A percentile compares a stretch with the other conserved stretches of the same genome.
Conservation (phyloP, 1,140 invertebrate genomes). For the Amyelois transitella region DNA sequence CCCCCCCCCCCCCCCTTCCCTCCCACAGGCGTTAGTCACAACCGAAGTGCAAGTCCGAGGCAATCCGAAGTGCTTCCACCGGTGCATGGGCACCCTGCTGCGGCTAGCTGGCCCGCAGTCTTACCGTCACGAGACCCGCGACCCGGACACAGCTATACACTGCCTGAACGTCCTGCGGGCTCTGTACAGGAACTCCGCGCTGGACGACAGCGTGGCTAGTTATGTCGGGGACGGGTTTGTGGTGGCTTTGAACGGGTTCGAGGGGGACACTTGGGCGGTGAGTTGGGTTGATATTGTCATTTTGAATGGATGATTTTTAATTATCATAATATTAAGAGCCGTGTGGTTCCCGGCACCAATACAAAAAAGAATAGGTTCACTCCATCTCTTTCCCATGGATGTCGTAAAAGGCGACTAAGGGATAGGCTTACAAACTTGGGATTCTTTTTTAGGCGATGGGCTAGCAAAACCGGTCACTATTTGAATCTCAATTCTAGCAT, state of each 20-base stretch:
- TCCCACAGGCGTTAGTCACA: conserved; percentile 80
- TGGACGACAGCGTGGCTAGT: conserved; percentile 82
- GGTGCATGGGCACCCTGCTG: conserved; percentile 78
- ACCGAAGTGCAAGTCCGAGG: conserved; percentile 78
- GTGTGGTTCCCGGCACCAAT: too few relatives aligned
- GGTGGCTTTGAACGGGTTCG: conserved; percentile 84
- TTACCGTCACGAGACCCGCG: not conserved
- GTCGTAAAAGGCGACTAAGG: too few relatives aligned
- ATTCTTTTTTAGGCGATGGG: too few relatives aligned
- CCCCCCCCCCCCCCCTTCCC: too few relatives aligned
- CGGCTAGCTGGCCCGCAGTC: conserved; percentile 16
- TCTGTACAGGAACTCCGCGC: conserved; percentile 83
- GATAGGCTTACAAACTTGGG: too few relatives aligned
- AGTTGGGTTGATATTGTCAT: too few relatives aligned
- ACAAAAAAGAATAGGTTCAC: too few relatives aligned
- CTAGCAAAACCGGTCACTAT: too few relatives aligned
- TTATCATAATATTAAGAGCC: too few relatives aligned
- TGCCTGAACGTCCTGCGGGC: conserved; percentile 90
- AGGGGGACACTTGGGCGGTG: conserved; percentile 86
- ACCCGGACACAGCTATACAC: conserved; percentile 80
- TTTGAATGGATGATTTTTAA: too few relatives aligned
- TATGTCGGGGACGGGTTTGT: conserved; percentile 84
- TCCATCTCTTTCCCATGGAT: too few relatives aligned
- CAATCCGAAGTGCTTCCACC: conserved; percentile 75
- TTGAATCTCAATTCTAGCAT: too few relatives aligned